Base-by-base conservation (phyloP, 2,888 invertebrate species). In the Ormyrus nitidulus region DNA sequence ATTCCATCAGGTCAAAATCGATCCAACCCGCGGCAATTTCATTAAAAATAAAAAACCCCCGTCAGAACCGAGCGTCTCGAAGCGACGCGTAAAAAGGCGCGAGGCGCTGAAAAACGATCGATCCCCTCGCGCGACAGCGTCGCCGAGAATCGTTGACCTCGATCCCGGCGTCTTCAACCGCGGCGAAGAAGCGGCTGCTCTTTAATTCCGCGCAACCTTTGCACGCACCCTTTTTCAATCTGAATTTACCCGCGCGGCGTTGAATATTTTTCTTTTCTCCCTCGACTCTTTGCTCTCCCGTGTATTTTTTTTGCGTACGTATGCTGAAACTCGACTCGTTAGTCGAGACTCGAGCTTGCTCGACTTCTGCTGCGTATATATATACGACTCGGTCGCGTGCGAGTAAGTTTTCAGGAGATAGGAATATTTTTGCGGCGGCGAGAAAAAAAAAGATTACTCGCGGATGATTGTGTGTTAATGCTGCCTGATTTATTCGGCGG, bases 111-210 rank as follows among this genome's bases (percentile, higher is more conserved):
- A 19, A 56, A 72, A 13, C 61, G 56, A 79, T 79, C 68, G 68
- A 73, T 65, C 56, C n/a, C 8, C 48, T 10, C 48, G 6, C n/a
- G 10, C 56, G 58, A 13, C 51, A 48, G 49, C 44, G 54, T 19
- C 7, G 48, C 19, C 19, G 46, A 65, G 70, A 75, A 65, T 68
- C 76, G 68, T 72, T 80, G 76, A 76, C 80, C 80, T 46, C 76
- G 68, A 80, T 76, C 13, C 54, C 46, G 49, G 44, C 56, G 53
- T 49, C 56, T 44, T 54, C 48, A 19, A 49, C 6, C 7, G 3
- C 10, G 13, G 53, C 10, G n/a, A 51, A 54, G 54, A 34, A 6
- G 10, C 19, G 34, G 4, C 34, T 6, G 6, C 19, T 13, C 56
- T n/a, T 3, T 68, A 44, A 11, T 68, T 7, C 48, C 49, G 19